Evolutionary conservation across 1,140 invertebrate species (phyloP), one percentile per base, ranked within the genome.

Genomic region (Drosophila pectinifera): DNA sequence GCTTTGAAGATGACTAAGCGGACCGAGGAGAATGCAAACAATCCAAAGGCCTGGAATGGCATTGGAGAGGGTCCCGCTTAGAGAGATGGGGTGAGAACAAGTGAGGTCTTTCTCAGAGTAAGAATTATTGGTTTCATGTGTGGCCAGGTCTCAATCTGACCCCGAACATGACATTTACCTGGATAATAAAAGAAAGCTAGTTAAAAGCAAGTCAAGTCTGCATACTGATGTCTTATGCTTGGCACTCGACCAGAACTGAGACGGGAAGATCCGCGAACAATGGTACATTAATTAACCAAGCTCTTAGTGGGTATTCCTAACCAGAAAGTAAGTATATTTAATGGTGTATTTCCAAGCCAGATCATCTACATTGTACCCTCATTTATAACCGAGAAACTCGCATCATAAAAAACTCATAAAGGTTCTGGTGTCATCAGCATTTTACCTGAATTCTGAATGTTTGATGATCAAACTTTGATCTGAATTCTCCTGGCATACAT

Each of bases 381-480:
- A 45, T 64, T 62, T 20, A 42, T 51, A 51, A 24, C 61, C 51
- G 0, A 42, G 18, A 51, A 57, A 49, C 31, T 41, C 1, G 43
- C 64, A 31, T 51, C 10, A 64, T 68, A 63, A 68, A 64, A 68
- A 68, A 16, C 20, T 7, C 45, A 31, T 68, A 65, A 68, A 68
- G 34, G 43, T 51, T 51, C 42, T 51, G 64, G 45, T 65, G 64
- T 65, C 45, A 67, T 51, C 36, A 65, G 64, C 59, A 53, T 43
- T 65, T 53, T 68, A 43, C 45, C 64, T 65, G 64, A 43, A 34
- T 49, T 31, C 20, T 49, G 20, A 64, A 63, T 49, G 45, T 65
- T 65, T 68, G 49, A 53, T 36, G 49, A 53, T 53, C 48, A 51
- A 51, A 51, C 48, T 51, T 51, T 51, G 59, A 68, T 68, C 20